Conservation (phyloP, 2,888 invertebrate genomes). For the Melanargia galathea region DNA sequence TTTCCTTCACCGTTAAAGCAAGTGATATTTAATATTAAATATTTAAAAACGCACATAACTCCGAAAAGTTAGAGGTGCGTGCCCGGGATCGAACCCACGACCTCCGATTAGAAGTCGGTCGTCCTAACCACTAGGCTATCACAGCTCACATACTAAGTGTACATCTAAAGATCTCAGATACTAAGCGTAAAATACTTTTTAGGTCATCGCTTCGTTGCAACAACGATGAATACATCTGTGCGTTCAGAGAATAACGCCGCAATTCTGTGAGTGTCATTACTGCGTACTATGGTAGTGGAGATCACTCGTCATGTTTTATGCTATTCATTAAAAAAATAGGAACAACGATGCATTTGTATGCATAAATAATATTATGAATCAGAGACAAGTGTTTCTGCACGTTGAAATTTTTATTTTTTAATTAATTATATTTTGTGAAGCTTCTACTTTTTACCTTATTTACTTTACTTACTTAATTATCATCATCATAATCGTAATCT, state of each 20-base stretch:
- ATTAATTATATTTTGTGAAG: not conserved
- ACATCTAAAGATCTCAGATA: too few relatives aligned
- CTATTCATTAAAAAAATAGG: conserved; percentile 15
- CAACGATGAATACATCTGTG: not conserved
- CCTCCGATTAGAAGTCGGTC: too few relatives aligned
- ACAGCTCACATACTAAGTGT: too few relatives aligned
- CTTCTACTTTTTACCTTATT: too few relatives aligned
- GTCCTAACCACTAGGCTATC: too few relatives aligned
- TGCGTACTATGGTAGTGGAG: conserved; percentile 12
- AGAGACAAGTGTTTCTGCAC: not conserved
- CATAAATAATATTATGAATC: not conserved
- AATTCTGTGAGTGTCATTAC: conserved; percentile 1
- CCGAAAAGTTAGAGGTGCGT: too few relatives aligned
- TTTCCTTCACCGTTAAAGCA: too few relatives aligned
- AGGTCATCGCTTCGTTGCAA: not conserved
- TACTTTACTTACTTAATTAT: too few relatives aligned
- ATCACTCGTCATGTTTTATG: conserved; percentile 13
- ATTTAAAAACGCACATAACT: too few relatives aligned
- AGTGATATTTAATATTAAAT: too few relatives aligned
- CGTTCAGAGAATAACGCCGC: not conserved
- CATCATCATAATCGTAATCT: too few relatives aligned
- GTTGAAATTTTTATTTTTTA: not conserved
- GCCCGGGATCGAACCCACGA: too few relatives aligned
- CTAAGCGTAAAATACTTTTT: not conserved
- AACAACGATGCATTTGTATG: not conserved